Evolutionary conservation across 2,888 invertebrate species (phyloP).

Genomic region (Hesperia comma): DNA sequence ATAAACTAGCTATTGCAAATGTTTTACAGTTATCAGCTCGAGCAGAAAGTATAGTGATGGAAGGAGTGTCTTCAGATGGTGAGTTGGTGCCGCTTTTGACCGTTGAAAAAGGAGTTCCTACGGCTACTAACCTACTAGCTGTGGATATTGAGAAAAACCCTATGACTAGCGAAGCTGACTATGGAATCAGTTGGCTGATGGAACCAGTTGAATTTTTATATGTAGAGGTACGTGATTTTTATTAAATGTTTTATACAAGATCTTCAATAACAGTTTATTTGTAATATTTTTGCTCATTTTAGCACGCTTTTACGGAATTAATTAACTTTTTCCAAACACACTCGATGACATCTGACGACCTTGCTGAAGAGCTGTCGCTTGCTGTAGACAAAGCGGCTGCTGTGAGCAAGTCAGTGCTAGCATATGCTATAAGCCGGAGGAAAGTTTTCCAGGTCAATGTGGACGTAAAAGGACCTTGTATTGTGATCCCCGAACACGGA

Average conservation of each 20-base stretch:
- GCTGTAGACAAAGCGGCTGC: slow-evolving; percentile 62
- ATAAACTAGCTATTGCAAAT: background rate
- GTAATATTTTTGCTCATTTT: slow-evolving; percentile 39
- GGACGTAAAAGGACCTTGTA: slow-evolving; percentile 89
- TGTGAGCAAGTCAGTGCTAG: slow-evolving; percentile 71
- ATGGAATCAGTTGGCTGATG: slow-evolving; percentile 86
- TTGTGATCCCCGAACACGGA: slow-evolving; percentile 90
- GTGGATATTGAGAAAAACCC: slow-evolving; percentile 90
- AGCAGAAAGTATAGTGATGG: slow-evolving; percentile 90
- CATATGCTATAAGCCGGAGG: slow-evolving; percentile 62
- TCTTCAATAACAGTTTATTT: background rate
- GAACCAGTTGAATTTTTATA: slow-evolving; percentile 91
- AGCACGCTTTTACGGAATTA: slow-evolving; percentile 89
- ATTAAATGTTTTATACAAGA: background rate
- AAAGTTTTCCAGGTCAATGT: slow-evolving; percentile 88
- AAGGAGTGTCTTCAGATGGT: slow-evolving; percentile 89
- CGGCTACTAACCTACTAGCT: slow-evolving; percentile 88
- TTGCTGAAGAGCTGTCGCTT: slow-evolving; percentile 57
- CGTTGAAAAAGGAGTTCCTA: slow-evolving; percentile 70
- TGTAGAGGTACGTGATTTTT: slow-evolving; percentile 85
- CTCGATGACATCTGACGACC: slow-evolving; percentile 73
- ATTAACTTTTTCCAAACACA: slow-evolving; percentile 87
- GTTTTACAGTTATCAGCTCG: slow-evolving; percentile 82
- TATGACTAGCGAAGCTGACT: slow-evolving; percentile 85
- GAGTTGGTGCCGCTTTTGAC: slow-evolving; percentile 88